Evolutionary conservation across 2,797 vertebrate species (phyloP).

Genomic region (Neopelma chrysocephalum): DNA sequence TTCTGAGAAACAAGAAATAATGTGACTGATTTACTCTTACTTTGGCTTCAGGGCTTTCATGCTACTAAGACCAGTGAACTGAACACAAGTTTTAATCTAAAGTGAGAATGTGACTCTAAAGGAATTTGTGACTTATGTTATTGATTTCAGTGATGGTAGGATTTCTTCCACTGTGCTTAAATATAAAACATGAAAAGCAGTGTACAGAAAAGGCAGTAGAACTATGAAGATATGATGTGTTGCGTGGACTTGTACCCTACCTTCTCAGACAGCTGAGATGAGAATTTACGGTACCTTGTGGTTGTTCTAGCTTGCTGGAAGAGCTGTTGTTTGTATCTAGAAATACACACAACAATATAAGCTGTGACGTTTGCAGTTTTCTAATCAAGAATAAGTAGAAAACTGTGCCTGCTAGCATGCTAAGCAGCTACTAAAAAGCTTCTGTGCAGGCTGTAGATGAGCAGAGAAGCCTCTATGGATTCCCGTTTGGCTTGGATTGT

Average conservation of each 20-base stretch:
- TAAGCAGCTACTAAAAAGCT: not conserved
- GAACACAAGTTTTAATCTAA: not conserved
- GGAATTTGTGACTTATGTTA: not conserved
- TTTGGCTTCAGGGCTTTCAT: not conserved
- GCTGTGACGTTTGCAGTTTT: not conserved
- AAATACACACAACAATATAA: not conserved
- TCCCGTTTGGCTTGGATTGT: not conserved
- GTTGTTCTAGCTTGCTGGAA: not conserved
- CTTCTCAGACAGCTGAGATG: not conserved
- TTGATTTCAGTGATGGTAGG: not conserved
- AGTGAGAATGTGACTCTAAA: not conserved
- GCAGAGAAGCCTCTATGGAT: not conserved
- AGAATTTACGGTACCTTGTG: not conserved
- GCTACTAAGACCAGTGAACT: not conserved
- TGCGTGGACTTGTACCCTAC: not conserved
- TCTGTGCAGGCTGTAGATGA: not conserved
- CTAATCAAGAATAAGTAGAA: slow-evolving; percentile 19
- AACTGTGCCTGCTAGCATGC: not conserved
- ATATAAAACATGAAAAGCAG: not conserved
- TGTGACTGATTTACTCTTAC: not conserved
- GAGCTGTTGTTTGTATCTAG: not conserved
- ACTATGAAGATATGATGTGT: not conserved
- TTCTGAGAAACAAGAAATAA: not conserved
- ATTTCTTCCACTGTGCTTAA: not conserved
- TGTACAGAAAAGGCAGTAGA: not conserved